Conservation (phyloP, 2,113 vertebrate species). For the Caretta caretta region DNA sequence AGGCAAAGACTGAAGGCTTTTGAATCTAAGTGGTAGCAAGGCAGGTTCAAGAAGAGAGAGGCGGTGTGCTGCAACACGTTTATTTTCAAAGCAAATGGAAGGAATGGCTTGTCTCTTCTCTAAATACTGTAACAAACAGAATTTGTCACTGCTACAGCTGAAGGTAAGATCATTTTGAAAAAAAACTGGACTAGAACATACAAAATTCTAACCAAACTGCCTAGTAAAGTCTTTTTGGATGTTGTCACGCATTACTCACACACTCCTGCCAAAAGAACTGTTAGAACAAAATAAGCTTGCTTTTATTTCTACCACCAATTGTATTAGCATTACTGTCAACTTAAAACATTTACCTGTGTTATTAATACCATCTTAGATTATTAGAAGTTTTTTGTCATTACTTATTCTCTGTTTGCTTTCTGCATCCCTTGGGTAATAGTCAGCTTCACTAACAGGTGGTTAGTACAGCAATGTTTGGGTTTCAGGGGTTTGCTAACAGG, state of each 20-base stretch:
- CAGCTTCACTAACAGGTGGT: background rate
- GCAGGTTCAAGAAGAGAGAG: background rate
- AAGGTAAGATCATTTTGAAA: background rate
- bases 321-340: background rate
- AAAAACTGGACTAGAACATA: background rate
- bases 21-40: background rate
- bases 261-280: background rate
- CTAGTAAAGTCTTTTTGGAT: background rate
- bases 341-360: background rate
- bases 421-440: background rate
- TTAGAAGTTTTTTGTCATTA: background rate
- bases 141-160: background rate
- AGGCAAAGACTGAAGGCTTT: background rate
- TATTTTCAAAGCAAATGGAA: background rate
- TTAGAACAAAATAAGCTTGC: background rate
- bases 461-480: background rate
- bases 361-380: no score
- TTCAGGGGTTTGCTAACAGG: background rate
- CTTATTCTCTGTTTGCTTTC: background rate
- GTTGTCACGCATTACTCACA: background rate
- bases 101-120: background rate
- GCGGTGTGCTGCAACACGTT: background rate
- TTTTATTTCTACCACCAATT: background rate
- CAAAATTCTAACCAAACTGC: background rate
- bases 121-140: background rate